These are phyloP conservation scores for Cirrhinus mrigala DNA, from an alignment of 2,797 vertebrate species.

Conservation along the genomic window DNA sequence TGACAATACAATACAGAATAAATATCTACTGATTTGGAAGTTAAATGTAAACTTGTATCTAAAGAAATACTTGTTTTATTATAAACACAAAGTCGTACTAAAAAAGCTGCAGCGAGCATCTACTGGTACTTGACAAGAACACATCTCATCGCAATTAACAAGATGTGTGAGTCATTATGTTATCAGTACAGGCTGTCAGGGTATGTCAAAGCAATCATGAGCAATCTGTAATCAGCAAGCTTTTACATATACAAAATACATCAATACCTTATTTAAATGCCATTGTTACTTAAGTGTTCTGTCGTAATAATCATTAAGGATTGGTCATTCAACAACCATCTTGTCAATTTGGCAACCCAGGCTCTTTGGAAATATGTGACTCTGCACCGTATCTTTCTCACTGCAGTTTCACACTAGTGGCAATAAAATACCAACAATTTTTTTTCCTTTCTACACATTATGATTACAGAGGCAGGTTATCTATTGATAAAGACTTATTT, in stretches of 20 bases:
- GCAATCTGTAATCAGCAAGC: conserved; percentile 23
- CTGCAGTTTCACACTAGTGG: not conserved
- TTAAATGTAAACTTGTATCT: not conserved
- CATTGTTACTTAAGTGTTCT: not conserved
- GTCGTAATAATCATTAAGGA: conserved; percentile 7
- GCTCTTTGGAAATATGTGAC: not conserved
- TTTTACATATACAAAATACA: conserved; percentile 27
- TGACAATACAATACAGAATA: not conserved
- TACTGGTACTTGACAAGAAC: conserved; percentile 30
- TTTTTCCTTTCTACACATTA: no score
- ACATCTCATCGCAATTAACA: conserved; percentile 23
- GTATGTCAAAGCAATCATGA: conserved; percentile 26
- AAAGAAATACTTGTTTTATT: conserved; percentile 2
- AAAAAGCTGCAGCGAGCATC: conserved; percentile 9
- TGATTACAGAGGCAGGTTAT: no score
- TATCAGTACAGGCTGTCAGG: conserved; percentile 23
- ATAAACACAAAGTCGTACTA: conserved; percentile 4
- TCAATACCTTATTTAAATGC: conserved; percentile 28
- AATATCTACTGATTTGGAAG: not conserved
- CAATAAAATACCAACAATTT: not conserved
- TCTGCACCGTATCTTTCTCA: not conserved
- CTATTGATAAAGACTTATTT: no score
- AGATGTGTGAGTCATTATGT: conserved; percentile 10
- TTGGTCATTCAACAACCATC: not conserved
- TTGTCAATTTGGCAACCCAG: not conserved